Evolutionary conservation across 2,797 vertebrate species (phyloP).

Genomic region (Glyptemys insculpta): DNA sequence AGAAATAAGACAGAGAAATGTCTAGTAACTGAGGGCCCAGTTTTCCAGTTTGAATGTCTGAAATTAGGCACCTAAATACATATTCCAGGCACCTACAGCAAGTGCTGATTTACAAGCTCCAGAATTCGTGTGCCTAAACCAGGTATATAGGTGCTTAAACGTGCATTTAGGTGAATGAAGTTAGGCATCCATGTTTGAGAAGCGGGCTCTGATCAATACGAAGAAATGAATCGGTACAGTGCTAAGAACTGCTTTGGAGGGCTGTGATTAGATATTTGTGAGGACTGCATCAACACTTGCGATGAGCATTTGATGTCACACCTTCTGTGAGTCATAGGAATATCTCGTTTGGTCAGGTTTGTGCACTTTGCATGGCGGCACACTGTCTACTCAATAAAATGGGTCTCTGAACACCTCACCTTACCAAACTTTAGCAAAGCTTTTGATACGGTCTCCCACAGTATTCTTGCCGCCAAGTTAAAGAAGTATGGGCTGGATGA

Average conservation of each 20-base stretch:
- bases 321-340: neutral
- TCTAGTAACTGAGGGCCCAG: neutral
- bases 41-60: neutral
- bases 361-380: neutral
- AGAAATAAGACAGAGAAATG: neutral
- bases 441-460: too few species aligned
- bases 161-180: neutral
- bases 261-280: conserved; percentile 1
- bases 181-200: neutral
- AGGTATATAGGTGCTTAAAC: neutral
- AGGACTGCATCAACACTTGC: neutral
- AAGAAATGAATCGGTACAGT: neutral
- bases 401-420: neutral
- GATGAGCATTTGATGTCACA: neutral
- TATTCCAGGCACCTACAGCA: neutral
- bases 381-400: neutral
- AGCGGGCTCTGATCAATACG: neutral
- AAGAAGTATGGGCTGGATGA: too few species aligned
- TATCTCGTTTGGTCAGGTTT: neutral
- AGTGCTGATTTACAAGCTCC: neutral
- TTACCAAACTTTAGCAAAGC: neutral
- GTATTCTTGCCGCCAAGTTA: too few species aligned
- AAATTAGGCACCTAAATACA: neutral
- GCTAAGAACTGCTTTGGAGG: neutral
- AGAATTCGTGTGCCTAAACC: neutral